These are phyloP conservation scores for Blera fallax DNA, from an alignment of 2,888 invertebrate genomes.

Conservation along the genomic window DNA sequence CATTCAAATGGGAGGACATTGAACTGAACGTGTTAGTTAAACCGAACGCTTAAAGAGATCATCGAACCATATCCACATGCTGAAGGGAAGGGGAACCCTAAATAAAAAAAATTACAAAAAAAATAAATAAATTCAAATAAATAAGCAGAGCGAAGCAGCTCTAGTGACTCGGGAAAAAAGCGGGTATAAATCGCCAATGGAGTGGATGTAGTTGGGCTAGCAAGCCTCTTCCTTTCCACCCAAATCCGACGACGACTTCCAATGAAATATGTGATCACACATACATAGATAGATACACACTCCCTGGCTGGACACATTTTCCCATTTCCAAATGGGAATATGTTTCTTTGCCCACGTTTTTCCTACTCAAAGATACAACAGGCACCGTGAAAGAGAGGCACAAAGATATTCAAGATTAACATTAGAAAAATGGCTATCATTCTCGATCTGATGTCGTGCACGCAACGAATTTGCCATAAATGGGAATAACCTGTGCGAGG, in stretches of 20 bases:
- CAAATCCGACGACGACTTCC: conserved; percentile 43
- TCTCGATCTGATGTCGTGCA: conserved; percentile 61
- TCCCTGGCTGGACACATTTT: conserved; percentile 37
- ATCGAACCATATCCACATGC: conserved; percentile 66
- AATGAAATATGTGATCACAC: conserved; percentile 50
- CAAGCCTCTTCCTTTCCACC: conserved; percentile 31
- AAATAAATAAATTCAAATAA: conserved; percentile 45
- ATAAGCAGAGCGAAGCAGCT: conserved; percentile 43
- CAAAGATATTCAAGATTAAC: conserved; percentile 32
- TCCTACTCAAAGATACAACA: not conserved
- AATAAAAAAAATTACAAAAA: conserved; percentile 9
- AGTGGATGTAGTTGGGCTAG: conserved; percentile 13
- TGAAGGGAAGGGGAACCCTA: not conserved
- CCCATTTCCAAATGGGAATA: conserved; percentile 13
- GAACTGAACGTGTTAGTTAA: conserved; percentile 69
- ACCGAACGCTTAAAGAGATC: conserved; percentile 63
- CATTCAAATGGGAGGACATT: conserved; percentile 50
- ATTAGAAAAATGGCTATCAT: conserved; percentile 60
- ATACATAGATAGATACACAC: conserved; percentile 38
- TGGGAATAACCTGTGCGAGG: conserved; percentile 60
- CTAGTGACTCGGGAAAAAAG: not conserved
- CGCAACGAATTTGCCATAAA: conserved; percentile 58
- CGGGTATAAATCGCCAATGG: not conserved
- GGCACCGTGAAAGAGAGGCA: not conserved
- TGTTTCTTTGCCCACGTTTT: conserved; percentile 34